Conservation (phyloP, 2,888 invertebrate genomes). For the Balanococcus diminutus region DNA sequence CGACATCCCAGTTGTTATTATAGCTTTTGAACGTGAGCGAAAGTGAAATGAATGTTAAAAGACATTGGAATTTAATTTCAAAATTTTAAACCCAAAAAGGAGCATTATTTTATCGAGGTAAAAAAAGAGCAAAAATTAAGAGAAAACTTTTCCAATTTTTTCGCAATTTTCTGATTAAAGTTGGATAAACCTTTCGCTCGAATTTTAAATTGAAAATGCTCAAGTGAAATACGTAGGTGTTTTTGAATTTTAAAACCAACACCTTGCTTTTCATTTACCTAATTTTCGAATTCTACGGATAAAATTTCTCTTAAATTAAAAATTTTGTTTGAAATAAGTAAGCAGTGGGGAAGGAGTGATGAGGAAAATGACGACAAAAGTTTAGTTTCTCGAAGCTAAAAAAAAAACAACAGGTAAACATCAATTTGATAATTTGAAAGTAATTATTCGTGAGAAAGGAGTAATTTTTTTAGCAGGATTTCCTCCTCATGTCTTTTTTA, state of each 20-base stretch:
- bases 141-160: slow-evolving; percentile 9
- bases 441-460: background rate
- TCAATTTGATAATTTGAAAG: background rate
- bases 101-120: background rate
- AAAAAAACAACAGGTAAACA: background rate
- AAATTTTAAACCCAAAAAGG: background rate
- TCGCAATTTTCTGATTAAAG: slow-evolving; percentile 14
- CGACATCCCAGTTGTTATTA: background rate
- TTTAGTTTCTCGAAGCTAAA: background rate
- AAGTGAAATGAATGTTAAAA: background rate
- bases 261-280: background rate
- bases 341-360: background rate
- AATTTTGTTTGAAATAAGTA: background rate
- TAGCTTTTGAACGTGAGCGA: background rate
- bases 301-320: background rate
- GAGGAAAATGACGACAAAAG: background rate
- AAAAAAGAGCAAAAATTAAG: background rate
- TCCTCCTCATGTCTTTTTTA: too few species aligned
- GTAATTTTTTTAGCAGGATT: too few species aligned
- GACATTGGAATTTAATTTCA: background rate
- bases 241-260: background rate
- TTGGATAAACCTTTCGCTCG: background rate
- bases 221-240: background rate
- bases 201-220: background rate
- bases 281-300: background rate